A percentile compares a stretch with the other conserved stretches of the same genome.
Conservation (phyloP, 2,888 invertebrate species). For the Myopa testacea region DNA sequence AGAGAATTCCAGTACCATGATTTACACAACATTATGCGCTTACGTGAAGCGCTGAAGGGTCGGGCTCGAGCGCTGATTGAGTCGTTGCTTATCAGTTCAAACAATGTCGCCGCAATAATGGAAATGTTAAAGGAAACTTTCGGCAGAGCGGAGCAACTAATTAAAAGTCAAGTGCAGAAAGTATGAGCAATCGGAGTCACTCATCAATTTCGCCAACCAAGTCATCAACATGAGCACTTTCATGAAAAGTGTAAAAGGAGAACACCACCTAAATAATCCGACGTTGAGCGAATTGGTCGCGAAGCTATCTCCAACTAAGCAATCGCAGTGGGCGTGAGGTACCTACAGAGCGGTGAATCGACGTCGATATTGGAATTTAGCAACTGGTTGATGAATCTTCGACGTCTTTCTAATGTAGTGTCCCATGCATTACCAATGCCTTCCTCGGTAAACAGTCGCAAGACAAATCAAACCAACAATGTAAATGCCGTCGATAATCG, state of each 20-base stretch:
- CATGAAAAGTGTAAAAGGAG: slow-evolving; percentile 23
- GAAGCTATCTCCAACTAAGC: slow-evolving; percentile 36
- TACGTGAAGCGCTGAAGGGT: neutral
- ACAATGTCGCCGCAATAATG: slow-evolving; percentile 13
- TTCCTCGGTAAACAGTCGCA: neutral
- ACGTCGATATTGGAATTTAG: neutral
- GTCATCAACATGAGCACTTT: slow-evolving; percentile 31
- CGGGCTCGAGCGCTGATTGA: neutral
- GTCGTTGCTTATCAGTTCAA: neutral
- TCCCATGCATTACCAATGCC: slow-evolving; percentile 15
- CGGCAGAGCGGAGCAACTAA: slow-evolving; percentile 6
- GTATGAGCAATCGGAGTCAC: slow-evolving; percentile 7
- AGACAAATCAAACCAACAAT: too few relatives aligned
- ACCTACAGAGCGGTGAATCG: neutral
- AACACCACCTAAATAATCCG: slow-evolving; percentile 37
- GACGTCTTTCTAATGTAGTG: slow-evolving; percentile 18
- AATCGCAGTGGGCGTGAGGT: slow-evolving; percentile 36
- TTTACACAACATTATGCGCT: neutral
- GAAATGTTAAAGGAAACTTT: neutral
- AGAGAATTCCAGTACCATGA: neutral
- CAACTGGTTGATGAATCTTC: too few relatives aligned
- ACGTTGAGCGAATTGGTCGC: slow-evolving; percentile 33
- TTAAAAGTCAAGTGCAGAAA: slow-evolving; percentile 9
- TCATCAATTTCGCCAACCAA: slow-evolving; percentile 30
- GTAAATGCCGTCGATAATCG: too few relatives aligned